Base-by-base conservation (phyloP, 2,888 invertebrate genomes). In the Eupithecia vulgata region DNA sequence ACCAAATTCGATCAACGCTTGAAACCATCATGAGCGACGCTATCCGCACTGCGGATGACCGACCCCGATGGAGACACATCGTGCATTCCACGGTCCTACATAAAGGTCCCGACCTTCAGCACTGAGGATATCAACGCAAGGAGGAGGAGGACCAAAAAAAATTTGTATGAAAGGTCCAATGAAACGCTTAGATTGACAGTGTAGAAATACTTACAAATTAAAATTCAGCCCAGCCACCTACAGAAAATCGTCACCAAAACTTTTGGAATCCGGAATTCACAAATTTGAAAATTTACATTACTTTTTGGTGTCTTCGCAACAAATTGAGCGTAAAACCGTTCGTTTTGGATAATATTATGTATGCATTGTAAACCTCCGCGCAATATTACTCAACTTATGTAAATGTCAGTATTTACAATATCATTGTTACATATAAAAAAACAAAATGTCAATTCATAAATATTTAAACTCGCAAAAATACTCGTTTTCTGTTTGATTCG, bases 371-470 rank as follows among this genome's bases (percentile, higher is more conserved):
- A 57, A 57, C 25, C 5, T 25, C 57, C 57, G 57, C 57, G 57
- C 57, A 57, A 57, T 57, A 57, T 57, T 57, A 57, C 57, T 57
- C 57, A 57, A 57, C 25, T 57, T 57, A 25, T 57, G 25, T 57
- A 71, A 74, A 69, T 74, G 68, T 68, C 68, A 74, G 65, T 71
- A 68, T 71, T 74, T 69, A 69, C 71, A 75, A 74, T 69, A 74
- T 61, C 21, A 71, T 71, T 74, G 66, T 72, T 67, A 69, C 61
- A n/a, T 25, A 59, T 42, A 21, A 42, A 21, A 42, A 37, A 68
- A 25, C 57, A 57, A 57, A 57, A 25, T 57, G 57, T 57, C 57
- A 57, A 25, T 57, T 12, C 25, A 12, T 57, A 57, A 62, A 34
- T 62, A 34, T 42, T 67, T n/a, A 67, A 34, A 48, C 34, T 34